Base-by-base conservation (phyloP, 1,140 invertebrate genomes). In the Pseudobourletiella spinata region DNA sequence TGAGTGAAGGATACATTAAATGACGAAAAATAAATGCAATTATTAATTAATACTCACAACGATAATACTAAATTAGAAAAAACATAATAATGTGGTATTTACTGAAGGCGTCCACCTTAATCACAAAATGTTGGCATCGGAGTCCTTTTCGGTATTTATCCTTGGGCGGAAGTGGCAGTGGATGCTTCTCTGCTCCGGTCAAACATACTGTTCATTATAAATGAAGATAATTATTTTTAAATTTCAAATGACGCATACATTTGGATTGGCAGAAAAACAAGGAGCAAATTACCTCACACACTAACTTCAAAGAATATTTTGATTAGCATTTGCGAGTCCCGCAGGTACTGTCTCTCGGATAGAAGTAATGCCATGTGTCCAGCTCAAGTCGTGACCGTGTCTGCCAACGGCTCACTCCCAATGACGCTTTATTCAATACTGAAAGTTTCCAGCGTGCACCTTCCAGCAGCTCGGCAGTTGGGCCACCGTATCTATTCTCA, bases 271-370 rank as follows among this genome's bases (percentile, higher is more conserved):
- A 55, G 15, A 57, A 55, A 11, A 16, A 6, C 46, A n/a, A 2
- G 39, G 20, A 24, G n/a, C n/a, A n/a, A n/a, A n/a, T n/a, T 56
- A 62, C 39, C 48, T 68, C 56, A 16, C 42, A 25, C 44, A 18
- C 22, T 64, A 30, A 68, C 25, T n/a, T n/a, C n/a, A n/a, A n/a
- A n/a, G n/a, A n/a, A n/a, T n/a, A n/a, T n/a, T 77, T 89, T 88
- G 63, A 95, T 95, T 61, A 98, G 92, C 84, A 98, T 90, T 73
- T 95, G 89, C 32, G 98, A 80, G 76, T 98, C 93, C 52, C 93
- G 80, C 28, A 97, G 81, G 77, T 96, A 97, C 74, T 93, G 88
- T 71, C 88, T 88, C 75, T 98, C 95, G 70, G 96, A 93, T 48
- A 91, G 85, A 64, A 97, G 87, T 50, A 98, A 82, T n/a, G n/a